These are phyloP conservation scores for Okapia johnstoni DNA, from an alignment of 2,113 vertebrate species.

Conservation along the genomic window DNA sequence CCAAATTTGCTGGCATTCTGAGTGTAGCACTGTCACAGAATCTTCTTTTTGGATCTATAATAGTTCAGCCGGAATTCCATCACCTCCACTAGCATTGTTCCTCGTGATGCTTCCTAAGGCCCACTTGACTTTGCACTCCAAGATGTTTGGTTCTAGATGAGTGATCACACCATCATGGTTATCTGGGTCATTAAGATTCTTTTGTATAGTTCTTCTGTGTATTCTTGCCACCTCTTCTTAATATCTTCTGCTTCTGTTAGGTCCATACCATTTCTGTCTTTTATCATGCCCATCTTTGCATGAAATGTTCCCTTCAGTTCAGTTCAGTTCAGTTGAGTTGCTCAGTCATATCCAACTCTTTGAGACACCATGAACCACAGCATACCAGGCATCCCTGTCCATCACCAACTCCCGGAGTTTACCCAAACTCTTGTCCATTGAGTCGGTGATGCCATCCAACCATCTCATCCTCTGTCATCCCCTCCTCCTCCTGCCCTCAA, in stretches of 20 bases:
- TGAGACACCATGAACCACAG: not conserved
- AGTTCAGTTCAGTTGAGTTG: rapidly evolving
- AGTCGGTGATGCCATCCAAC: not conserved
- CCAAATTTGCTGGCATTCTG: not conserved
- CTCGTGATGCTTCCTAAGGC: not conserved
- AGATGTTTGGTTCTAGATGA: not conserved
- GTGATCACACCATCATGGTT: not conserved
- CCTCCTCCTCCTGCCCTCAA: not conserved
- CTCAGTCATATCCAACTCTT: rapidly evolving
- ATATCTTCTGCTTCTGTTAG: not conserved
- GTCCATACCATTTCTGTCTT: not conserved
- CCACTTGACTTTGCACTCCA: not conserved
- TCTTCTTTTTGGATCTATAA: not conserved
- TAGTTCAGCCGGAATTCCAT: not conserved
- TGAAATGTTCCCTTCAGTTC: not conserved
- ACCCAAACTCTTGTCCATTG: not conserved
- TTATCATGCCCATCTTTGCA: not conserved
- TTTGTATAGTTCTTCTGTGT: not conserved
- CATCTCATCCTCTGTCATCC: not conserved
- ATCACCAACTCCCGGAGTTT: not conserved
- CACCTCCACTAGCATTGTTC: not conserved
- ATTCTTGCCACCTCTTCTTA: not conserved
- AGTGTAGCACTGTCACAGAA: not conserved
- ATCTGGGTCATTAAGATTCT: not conserved
- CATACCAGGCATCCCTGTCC: not conserved